phyloP scores from a whole-genome alignment of 2,797 vertebrate species.

The Sorex maritimensis region DNA sequence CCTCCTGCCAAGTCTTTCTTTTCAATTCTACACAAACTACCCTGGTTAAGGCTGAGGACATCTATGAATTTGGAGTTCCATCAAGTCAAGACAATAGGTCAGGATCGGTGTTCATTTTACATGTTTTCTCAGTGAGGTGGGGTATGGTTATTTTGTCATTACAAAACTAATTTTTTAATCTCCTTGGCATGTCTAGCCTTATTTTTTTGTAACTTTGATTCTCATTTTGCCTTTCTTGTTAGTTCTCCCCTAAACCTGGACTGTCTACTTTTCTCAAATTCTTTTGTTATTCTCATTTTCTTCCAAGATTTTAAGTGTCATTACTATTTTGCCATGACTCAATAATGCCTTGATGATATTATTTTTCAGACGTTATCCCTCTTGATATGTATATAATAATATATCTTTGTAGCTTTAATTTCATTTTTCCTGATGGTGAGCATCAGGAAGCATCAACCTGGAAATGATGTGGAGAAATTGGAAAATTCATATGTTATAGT shows the following conservation, averaged over 20 bases:
- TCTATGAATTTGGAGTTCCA: background rate
- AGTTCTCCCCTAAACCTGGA: background rate
- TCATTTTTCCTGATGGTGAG: background rate
- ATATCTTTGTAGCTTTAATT: background rate
- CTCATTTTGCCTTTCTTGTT: background rate
- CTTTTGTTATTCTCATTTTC: background rate
- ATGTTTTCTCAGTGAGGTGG: background rate
- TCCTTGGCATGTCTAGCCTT: background rate
- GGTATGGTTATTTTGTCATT: background rate
- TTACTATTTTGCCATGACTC: background rate
- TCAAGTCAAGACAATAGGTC: background rate
- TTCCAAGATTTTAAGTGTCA: background rate
- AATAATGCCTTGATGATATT: background rate
- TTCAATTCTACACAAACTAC: background rate
- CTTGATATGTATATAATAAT: background rate
- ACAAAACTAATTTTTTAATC: background rate
- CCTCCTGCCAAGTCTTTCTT: background rate
- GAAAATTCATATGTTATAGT: background rate
- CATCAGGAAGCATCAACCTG: background rate
- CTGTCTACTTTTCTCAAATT: background rate
- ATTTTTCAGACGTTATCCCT: conserved; percentile 35
- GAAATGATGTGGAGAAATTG: background rate
- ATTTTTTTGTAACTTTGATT: background rate
- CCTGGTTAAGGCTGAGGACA: background rate
- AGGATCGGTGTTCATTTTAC: background rate